Conservation (phyloP, 2,888 invertebrate species). For the Erpobdella octoculata region DNA sequence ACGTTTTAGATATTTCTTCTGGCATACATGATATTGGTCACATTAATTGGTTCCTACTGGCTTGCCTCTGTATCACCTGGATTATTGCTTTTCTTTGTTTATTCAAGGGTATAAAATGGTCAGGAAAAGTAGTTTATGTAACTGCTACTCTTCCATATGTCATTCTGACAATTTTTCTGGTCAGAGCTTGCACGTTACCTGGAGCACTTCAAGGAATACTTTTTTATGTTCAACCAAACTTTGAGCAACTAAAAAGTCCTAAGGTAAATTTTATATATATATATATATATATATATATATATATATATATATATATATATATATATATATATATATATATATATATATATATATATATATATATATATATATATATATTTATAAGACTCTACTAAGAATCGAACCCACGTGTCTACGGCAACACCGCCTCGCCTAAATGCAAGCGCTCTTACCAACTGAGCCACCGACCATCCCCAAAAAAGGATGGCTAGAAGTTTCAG, state of each 20-base stretch:
- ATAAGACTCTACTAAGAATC: too few relatives aligned
- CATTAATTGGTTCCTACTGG: conserved; percentile 45
- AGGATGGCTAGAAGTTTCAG: too few relatives aligned
- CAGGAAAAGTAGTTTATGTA: conserved; percentile 42
- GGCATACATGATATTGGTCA: conserved; percentile 46
- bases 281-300: too few relatives aligned
- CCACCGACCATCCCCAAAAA: too few relatives aligned
- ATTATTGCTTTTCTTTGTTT: conserved; percentile 48
- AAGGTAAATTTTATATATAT: conserved; percentile 7
- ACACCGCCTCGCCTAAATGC: too few relatives aligned
- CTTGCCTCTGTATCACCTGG: conserved; percentile 47
- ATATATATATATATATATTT: too few relatives aligned
- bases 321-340: too few relatives aligned
- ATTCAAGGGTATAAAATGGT: conserved; percentile 48
- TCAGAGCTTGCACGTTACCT: conserved; percentile 41
- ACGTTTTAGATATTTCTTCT: conserved; percentile 38
- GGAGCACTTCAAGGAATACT: conserved; percentile 41
- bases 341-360: too few relatives aligned
- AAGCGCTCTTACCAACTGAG: too few relatives aligned
- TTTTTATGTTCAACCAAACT: conserved; percentile 42
- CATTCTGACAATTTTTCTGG: conserved; percentile 41
- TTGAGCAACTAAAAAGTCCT: conserved; percentile 34
- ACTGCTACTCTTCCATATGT: conserved; percentile 39
- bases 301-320: too few relatives aligned
- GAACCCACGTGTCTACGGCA: too few relatives aligned